These are phyloP conservation scores for Syrista parreyssii DNA, from an alignment of 2,888 invertebrate species.

Conservation along the genomic window DNA sequence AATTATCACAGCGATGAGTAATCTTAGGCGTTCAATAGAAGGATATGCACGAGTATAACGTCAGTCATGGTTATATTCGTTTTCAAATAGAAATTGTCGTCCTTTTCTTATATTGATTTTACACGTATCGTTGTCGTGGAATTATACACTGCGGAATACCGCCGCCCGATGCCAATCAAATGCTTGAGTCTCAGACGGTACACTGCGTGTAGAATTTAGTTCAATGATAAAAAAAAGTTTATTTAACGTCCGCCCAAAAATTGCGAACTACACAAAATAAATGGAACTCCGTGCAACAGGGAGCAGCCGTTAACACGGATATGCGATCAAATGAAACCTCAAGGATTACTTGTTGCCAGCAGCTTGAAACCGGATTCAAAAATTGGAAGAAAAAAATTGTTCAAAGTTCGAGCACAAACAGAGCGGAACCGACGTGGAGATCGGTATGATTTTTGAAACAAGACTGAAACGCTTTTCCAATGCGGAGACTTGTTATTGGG, in stretches of 20 bases:
- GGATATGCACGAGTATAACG: conserved; percentile 26
- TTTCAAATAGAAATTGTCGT: neutral
- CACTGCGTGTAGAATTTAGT: neutral
- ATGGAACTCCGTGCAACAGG: neutral
- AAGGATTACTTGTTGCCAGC: neutral
- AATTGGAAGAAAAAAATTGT: neutral
- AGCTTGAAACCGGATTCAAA: neutral
- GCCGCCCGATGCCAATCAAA: neutral
- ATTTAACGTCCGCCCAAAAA: neutral
- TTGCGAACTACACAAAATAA: neutral
- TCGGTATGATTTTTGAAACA: conserved; percentile 8
- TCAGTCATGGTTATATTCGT: conserved; percentile 2
- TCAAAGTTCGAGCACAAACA: neutral
- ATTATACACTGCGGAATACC: neutral
- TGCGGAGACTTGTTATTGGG: neutral
- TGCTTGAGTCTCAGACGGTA: neutral
- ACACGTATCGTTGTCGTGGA: neutral
- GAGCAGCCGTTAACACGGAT: neutral
- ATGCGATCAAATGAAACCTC: neutral
- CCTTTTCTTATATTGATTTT: neutral
- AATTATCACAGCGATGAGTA: conserved; percentile 11
- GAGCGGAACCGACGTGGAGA: neutral
- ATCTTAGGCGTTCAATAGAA: conserved; percentile 18
- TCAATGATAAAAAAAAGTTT: neutral
- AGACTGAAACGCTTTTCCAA: conserved; percentile 15